Percentiles rank a stretch among this genome's conserved stretches.
Conservation (phyloP, 37 sponge, comb jelly and placozoan species). For the Bolinopsis microptera region DNA sequence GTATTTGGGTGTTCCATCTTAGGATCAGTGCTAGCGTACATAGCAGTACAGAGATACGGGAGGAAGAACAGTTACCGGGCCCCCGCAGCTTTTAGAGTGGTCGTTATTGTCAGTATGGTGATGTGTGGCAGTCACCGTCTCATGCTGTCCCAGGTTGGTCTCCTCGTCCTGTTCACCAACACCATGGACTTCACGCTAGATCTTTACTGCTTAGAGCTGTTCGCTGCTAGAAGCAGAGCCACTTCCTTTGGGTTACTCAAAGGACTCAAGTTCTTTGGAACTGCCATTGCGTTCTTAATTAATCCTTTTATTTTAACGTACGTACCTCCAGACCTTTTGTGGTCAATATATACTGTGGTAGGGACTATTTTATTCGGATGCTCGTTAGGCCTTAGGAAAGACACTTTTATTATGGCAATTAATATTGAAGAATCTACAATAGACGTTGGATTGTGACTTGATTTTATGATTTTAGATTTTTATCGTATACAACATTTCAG, state of each 20-base stretch:
- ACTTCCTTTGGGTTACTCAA: constrained; percentile 20
- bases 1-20: constrained; percentile 15
- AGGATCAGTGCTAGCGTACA: constrained; percentile 8
- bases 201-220: constrained; percentile 16
- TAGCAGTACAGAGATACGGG: constrained; percentile 48
- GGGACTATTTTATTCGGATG: constrained; percentile 46
- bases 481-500: neutral
- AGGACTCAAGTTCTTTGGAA: neutral
- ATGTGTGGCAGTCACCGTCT: neutral
- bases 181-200: constrained; percentile 3
- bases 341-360: neutral
- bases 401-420: constrained; percentile 42
- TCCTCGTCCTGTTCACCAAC: constrained; percentile 32
- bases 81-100: constrained; percentile 35
- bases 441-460: constrained; percentile 19
- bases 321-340: neutral
- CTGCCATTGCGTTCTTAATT: neutral
- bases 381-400: constrained; percentile 48
- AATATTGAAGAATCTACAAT: constrained; percentile 45
- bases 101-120: constrained; percentile 21
- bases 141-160: neutral
- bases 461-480: neutral
- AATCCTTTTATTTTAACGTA: neutral
- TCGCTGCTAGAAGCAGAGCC: neutral
- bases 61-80: constrained; percentile 58